phyloP scores from a whole-genome alignment of 2,888 invertebrate species.

The Chloromyia formosa region DNA sequence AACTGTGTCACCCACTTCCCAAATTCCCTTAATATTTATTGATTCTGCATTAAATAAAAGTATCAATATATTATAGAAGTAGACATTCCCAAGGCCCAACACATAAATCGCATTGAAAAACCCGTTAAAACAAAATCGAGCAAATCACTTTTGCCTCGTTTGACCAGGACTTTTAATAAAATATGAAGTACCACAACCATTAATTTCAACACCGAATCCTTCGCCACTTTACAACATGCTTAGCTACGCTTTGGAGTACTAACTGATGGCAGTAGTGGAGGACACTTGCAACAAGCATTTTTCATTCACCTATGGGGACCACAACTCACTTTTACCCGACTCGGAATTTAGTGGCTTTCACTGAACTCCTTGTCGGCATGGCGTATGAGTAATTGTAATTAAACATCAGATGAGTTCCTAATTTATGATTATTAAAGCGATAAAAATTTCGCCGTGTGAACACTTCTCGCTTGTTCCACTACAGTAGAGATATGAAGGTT shows the following conservation, averaged over 20 bases:
- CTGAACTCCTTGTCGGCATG: neutral
- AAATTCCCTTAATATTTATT: no score
- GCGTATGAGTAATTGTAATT: slow-evolving; percentile 49
- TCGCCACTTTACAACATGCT: slow-evolving; percentile 4
- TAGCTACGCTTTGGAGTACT: neutral
- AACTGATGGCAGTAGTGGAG: neutral
- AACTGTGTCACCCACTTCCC: no score
- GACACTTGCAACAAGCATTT: slow-evolving; percentile 10
- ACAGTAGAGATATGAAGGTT: neutral
- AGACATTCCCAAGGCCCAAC: no score
- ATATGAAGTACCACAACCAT: neutral
- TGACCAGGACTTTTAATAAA: neutral
- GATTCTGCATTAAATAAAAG: no score
- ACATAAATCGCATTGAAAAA: no score
- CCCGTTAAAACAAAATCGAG: no score
- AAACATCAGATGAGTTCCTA: slow-evolving; percentile 51
- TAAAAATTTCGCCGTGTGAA: slow-evolving; percentile 47
- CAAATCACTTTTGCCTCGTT: neutral
- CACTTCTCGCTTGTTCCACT: slow-evolving; percentile 20
- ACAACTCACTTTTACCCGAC: slow-evolving; percentile 22
- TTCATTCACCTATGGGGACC: slow-evolving; percentile 22
- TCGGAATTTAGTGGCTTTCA: neutral
- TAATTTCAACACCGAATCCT: slow-evolving; percentile 9
- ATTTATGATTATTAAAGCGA: slow-evolving; percentile 51
- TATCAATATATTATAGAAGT: no score